Evolutionary conservation across 2,888 invertebrate species (phyloP).

Genomic region (Rhingia campestris): DNA sequence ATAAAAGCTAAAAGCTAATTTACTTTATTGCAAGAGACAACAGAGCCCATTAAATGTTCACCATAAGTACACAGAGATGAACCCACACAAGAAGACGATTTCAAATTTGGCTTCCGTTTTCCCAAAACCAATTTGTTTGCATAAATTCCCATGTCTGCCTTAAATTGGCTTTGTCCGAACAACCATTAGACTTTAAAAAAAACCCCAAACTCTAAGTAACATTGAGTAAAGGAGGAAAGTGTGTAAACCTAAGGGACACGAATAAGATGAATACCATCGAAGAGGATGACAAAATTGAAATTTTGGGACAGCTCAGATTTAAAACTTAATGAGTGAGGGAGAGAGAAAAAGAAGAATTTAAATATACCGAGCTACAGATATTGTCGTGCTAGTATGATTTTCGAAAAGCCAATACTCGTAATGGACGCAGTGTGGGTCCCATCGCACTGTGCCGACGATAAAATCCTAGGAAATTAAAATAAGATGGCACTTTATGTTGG

Average conservation of each 20-base stretch:
- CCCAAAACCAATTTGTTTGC: slow-evolving; percentile 52
- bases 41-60: slow-evolving; percentile 43
- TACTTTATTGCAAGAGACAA: slow-evolving; percentile 54
- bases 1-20: slow-evolving; percentile 35
- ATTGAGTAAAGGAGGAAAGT: background rate
- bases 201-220: slow-evolving; percentile 25
- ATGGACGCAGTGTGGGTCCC: slow-evolving; percentile 21
- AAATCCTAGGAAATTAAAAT: slow-evolving; percentile 66
- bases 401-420: slow-evolving; percentile 16
- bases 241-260: slow-evolving; percentile 7
- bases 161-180: slow-evolving; percentile 56
- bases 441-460: slow-evolving; percentile 26
- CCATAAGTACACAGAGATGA: slow-evolving; percentile 30
- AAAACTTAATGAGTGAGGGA: slow-evolving; percentile 46
- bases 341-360: slow-evolving; percentile 9
- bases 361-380: slow-evolving; percentile 1
- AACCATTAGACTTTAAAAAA: slow-evolving; percentile 23
- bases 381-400: slow-evolving; percentile 32
- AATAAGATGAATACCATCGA: slow-evolving; percentile 47
- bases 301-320: slow-evolving; percentile 48
- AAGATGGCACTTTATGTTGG: slow-evolving; percentile 51
- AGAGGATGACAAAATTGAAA: slow-evolving; percentile 61
- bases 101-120: slow-evolving; percentile 12
- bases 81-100: slow-evolving; percentile 18
- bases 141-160: slow-evolving; percentile 33